Base-by-base conservation (phyloP, 2,797 vertebrate species). In the Melanotaenia maccullochi region DNA sequence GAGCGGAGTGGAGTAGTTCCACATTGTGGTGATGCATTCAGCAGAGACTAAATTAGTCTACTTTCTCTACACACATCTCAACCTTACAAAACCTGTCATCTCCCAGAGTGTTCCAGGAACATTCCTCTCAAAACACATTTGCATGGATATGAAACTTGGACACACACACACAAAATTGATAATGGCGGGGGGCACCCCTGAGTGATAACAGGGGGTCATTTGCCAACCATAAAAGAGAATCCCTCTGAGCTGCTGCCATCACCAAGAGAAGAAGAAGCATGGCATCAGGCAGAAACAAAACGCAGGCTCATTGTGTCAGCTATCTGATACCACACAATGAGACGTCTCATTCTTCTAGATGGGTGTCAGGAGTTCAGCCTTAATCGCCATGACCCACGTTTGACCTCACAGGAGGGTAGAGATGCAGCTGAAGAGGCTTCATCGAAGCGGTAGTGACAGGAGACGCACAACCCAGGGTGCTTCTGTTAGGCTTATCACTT, bases 311-410 rank as follows among this genome's bases (percentile, higher is more conserved):
- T 89, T 93, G 84, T 91, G 79, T 87, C 89, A 86, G 76, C 83
- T 91, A 91, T 90, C 89, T 91, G 87, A 85, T 35, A 76, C 87
- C 57, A 30, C 84, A 93, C 91, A 93, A 92, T 90, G 85, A 87
- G 82, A 72, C 20, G 68, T 85, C 85, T 90, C 88, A 83, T 81
- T 90, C 86, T 79, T 83, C 67, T 84, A 78, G 78, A 84, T 36
- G 80, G 77, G 87, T 92, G 92, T 92, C 91, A 91, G 81, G 82
- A 89, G 91, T 93, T 92, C 92, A 92, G 82, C 80, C 86, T 93
- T 92, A 90, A 89, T 88, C 79, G 72, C 67, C 65, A 16, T 60
- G 92, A 87, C 92, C 92, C 57, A 60, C 42, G 6, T 88, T 89
- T 91, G 89, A 93, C 91, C 92, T 87, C 90, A 40, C 65, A 22